Conservation (phyloP, 2,113 vertebrate species). For the Anser brachyrhynchus region DNA sequence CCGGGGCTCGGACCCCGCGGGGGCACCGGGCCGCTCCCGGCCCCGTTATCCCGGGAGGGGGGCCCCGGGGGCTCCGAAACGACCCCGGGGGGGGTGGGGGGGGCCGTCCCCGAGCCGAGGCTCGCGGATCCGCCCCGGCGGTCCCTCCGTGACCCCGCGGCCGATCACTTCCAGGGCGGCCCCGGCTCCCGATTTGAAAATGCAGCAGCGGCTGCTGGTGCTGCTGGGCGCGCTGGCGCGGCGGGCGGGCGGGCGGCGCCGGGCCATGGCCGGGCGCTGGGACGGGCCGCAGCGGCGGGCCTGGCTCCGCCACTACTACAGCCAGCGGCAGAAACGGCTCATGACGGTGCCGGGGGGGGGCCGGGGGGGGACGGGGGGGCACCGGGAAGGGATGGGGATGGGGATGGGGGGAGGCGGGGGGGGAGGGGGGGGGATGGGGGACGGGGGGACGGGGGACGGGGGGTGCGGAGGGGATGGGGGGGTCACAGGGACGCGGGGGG, state of each 20-base stretch:
- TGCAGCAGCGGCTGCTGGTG: slow-evolving; percentile 62
- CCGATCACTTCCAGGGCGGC: slow-evolving; percentile 26
- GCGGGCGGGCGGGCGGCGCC: slow-evolving; percentile 65
- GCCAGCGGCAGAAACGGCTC: slow-evolving; percentile 82
- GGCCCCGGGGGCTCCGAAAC: no score
- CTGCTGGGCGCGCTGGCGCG: slow-evolving; percentile 78
- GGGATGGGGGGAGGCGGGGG: no score
- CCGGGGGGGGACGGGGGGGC: background rate
- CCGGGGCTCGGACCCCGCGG: no score
- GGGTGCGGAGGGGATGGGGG: no score
- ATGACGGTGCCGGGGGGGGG: slow-evolving; percentile 69
- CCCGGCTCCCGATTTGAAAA: slow-evolving; percentile 52
- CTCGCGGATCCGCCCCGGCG: background rate
- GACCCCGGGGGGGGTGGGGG: no score
- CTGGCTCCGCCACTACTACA: slow-evolving; percentile 80
- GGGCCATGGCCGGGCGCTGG: slow-evolving; percentile 63
- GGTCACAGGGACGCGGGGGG: background rate
- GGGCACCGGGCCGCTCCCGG: no score
- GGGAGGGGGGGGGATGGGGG: no score
- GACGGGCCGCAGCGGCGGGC: slow-evolving; percentile 75
- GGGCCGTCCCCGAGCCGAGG: background rate
- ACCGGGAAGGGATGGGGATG: no score
- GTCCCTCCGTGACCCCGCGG: background rate
- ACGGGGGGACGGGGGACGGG: background rate
- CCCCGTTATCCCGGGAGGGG: no score